phyloP scores from a whole-genome alignment of 2,797 vertebrate genomes.

The Sebastiscus albofasciatus region DNA sequence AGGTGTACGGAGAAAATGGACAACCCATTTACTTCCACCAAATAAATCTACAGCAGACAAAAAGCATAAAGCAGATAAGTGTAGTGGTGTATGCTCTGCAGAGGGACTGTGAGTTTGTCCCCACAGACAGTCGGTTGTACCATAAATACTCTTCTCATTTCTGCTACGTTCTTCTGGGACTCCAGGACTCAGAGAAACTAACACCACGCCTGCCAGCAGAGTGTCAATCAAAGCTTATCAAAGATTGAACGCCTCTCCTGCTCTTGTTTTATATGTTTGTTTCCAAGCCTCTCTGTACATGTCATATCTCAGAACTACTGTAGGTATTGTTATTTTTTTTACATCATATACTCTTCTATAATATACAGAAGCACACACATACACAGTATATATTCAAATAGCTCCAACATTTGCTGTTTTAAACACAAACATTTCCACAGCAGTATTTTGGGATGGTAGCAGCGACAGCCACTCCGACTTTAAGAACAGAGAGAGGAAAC shows the following conservation, averaged over 20 bases:
- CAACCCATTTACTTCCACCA: background rate
- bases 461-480: background rate
- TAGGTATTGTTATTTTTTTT: background rate
- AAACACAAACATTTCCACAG: background rate
- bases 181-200: conserved; percentile 16
- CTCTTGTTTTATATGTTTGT: conserved; percentile 37
- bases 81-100: background rate
- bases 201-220: conserved; percentile 25
- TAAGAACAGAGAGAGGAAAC: background rate
- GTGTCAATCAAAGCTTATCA: conserved; percentile 59
- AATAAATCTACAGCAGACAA: background rate
- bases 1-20: background rate
- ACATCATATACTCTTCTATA: background rate
- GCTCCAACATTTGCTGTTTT: background rate
- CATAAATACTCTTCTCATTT: background rate
- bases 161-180: background rate
- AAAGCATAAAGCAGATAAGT: background rate
- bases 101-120: background rate
- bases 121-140: background rate
- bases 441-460: background rate
- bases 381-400: background rate
- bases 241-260: conserved; percentile 55
- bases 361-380: too few relatives aligned
- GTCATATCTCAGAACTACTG: background rate
- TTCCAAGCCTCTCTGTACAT: conserved; percentile 16